Evolutionary conservation across 2,797 vertebrate species (phyloP).

Genomic region (Lepilemur septentrionalis): DNA sequence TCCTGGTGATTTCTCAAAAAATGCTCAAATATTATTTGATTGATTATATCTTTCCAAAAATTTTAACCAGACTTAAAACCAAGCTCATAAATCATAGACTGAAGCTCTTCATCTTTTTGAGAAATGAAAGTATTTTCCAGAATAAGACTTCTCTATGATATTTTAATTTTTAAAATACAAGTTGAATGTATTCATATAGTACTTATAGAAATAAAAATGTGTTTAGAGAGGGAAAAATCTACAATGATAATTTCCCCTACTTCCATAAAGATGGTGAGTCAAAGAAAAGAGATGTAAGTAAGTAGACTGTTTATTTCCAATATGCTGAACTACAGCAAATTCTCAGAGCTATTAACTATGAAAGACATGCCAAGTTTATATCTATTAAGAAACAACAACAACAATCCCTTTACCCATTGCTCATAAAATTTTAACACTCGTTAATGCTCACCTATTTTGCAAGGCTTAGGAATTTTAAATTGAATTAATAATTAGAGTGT

Average conservation of each 20-base stretch:
- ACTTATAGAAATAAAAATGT: background rate
- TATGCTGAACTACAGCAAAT: background rate
- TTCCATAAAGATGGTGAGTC: background rate
- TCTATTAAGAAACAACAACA: conserved; percentile 40
- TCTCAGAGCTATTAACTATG: background rate
- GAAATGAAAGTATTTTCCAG: background rate
- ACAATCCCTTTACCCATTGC: background rate
- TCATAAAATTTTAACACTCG: conserved; percentile 50
- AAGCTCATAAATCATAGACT: background rate
- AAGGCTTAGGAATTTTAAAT: conserved; percentile 34
- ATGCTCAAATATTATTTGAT: background rate
- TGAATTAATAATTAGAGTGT: conserved; percentile 25
- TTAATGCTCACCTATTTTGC: background rate
- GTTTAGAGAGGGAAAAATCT: background rate
- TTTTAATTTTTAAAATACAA: background rate
- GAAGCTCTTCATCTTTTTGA: background rate
- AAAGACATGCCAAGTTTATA: background rate
- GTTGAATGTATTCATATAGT: background rate
- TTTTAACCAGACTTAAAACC: background rate
- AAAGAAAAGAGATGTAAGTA: background rate
- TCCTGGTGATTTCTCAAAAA: background rate
- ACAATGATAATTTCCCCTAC: background rate
- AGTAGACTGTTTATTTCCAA: background rate
- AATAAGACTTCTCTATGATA: background rate
- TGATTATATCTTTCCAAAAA: background rate